Percentiles rank a stretch among this genome's conserved stretches.
These are phyloP conservation scores for Macrobrachium rosenbergii DNA, from an alignment of 1,140 invertebrate genomes.

Conservation along the genomic window DNA sequence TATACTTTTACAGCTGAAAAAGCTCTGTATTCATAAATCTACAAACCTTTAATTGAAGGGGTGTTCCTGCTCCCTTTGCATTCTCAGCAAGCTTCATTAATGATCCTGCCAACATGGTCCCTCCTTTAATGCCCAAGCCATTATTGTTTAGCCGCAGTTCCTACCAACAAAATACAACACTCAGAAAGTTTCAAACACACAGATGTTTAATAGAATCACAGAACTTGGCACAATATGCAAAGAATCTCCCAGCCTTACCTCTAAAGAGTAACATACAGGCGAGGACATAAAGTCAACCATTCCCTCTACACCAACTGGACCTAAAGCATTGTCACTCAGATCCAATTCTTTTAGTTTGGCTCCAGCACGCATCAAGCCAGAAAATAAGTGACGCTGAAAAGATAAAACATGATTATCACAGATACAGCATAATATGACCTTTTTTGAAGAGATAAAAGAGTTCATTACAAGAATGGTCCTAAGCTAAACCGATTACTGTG, in stretches of 20 bases:
- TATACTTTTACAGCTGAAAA: not conserved
- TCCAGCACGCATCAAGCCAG: slow-evolving; percentile 83
- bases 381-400: slow-evolving; percentile 81
- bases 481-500: no score
- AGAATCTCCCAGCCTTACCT: slow-evolving; percentile 32
- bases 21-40: not conserved
- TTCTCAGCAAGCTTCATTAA: slow-evolving; percentile 64
- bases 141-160: slow-evolving; percentile 94
- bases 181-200: not conserved
- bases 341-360: slow-evolving; percentile 89
- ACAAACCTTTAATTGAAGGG: slow-evolving; percentile 62
- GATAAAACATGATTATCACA: slow-evolving; percentile 37
- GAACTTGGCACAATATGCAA: not conserved
- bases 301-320: slow-evolving; percentile 93
- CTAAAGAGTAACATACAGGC: slow-evolving; percentile 81
- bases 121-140: slow-evolving; percentile 92
- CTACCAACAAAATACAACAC: slow-evolving; percentile 69
- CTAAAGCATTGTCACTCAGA: slow-evolving; percentile 98
- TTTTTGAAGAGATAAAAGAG: no score
- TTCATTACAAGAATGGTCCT: no score
- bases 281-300: slow-evolving; percentile 88
- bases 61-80: slow-evolving; percentile 54
- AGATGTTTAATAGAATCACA: not conserved
- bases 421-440: not conserved
- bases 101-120: slow-evolving; percentile 70